Conservation (phyloP, 1,140 invertebrate species). For the Wiebesia pumilae region DNA sequence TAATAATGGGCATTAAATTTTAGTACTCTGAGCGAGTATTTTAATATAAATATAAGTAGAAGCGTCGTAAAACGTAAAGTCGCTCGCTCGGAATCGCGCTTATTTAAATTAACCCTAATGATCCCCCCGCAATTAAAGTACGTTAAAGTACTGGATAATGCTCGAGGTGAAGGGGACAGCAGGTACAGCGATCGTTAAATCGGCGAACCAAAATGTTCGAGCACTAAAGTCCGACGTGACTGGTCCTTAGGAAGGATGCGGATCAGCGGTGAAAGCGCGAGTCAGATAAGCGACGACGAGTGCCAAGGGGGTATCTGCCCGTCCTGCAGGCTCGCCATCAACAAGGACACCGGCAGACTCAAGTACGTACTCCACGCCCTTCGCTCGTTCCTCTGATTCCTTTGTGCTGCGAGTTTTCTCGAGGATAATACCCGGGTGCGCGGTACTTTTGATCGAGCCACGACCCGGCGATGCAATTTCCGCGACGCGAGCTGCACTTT, state of each 20-base stretch:
- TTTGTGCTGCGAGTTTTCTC: not conserved
- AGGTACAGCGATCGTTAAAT: not conserved
- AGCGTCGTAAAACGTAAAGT: no score
- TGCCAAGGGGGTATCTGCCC: constrained; percentile 64
- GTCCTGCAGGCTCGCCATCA: constrained; percentile 68
- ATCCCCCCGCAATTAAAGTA: no score
- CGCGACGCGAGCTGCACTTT: no score
- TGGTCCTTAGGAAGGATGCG: not conserved
- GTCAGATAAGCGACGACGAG: constrained; percentile 64
- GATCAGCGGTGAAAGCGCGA: constrained; percentile 31
- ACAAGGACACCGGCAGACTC: constrained; percentile 70
- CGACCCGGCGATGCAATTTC: not conserved
- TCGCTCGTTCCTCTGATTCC: not conserved
- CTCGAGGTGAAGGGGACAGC: no score
- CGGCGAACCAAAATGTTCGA: not conserved
- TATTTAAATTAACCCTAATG: no score
- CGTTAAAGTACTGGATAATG: no score
- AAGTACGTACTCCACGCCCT: constrained; percentile 58
- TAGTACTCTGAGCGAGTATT: no score
- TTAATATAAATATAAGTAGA: no score
- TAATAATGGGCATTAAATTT: no score
- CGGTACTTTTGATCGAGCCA: not conserved
- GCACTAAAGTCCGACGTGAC: not conserved
- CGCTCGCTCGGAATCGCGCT: no score
- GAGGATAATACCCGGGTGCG: not conserved